phyloP scores from a whole-genome alignment of 2,888 invertebrate genomes.

The Byasa hedistus region DNA sequence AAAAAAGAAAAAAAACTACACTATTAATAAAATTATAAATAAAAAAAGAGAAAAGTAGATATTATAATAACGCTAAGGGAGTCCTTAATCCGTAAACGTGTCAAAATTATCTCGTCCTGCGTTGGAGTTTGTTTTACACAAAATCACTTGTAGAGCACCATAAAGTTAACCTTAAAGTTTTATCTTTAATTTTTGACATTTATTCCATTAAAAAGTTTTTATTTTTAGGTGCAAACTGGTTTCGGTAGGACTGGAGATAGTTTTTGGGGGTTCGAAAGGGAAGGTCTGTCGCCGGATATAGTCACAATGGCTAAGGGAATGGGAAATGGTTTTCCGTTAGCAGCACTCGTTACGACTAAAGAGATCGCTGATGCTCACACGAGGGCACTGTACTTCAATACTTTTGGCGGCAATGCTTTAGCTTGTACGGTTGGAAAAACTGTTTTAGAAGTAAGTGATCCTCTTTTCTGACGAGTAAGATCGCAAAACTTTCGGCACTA shows the following conservation, averaged over 20 bases:
- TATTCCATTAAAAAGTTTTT: slow-evolving; percentile 94
- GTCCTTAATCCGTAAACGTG: too few relatives aligned
- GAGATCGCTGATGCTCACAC: slow-evolving; percentile 90
- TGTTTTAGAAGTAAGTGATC: slow-evolving; percentile 89
- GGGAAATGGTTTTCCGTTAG: slow-evolving; percentile 97
- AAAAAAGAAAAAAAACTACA: too few relatives aligned
- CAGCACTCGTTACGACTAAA: slow-evolving; percentile 95
- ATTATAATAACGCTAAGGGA: too few relatives aligned
- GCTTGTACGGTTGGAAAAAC: slow-evolving; percentile 92
- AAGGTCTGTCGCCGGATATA: slow-evolving; percentile 93
- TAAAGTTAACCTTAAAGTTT: too few relatives aligned
- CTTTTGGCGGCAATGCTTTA: slow-evolving; percentile 97
- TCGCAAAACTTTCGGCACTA: too few relatives aligned
- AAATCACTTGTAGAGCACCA: too few relatives aligned
- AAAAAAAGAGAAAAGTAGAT: too few relatives aligned
- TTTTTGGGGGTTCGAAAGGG: slow-evolving; percentile 97
- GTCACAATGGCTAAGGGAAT: slow-evolving; percentile 97
- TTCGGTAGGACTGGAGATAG: slow-evolving; percentile 96
- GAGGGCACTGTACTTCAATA: slow-evolving; percentile 93
- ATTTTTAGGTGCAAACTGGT: slow-evolving; percentile 92
- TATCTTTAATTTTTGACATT: slow-evolving; percentile 87
- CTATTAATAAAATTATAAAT: too few relatives aligned
- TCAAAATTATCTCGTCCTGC: too few relatives aligned
- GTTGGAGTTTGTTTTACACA: too few relatives aligned
- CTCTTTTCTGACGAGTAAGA: too few relatives aligned